Evolutionary conservation across 92 coral and sea anemone species (phyloP).

Genomic region (Palythoa caribaeorum): DNA sequence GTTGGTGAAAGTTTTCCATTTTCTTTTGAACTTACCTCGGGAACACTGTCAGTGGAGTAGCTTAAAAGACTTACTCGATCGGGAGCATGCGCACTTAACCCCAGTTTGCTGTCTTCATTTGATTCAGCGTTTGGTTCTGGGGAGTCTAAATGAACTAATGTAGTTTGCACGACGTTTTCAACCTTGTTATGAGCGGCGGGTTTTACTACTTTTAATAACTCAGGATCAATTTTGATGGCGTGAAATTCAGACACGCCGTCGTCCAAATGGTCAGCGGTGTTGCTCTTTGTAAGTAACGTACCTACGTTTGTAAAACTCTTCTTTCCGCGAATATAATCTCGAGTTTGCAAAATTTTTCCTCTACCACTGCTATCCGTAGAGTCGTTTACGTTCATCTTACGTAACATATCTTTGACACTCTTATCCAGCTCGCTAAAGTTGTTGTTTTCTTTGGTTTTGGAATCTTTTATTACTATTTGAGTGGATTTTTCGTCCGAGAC

Average conservation of each 20-base stretch:
- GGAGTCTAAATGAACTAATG: constrained; percentile 30
- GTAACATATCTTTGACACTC: constrained; percentile 52
- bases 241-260: constrained; percentile 72
- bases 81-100: constrained; percentile 21
- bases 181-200: constrained; percentile 22
- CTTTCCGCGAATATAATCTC: constrained; percentile 16
- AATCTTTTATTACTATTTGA: constrained; percentile 45
- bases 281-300: constrained; percentile 11
- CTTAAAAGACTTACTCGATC: constrained; percentile 21
- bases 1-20: constrained; percentile 23
- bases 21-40: constrained; percentile 29
- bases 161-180: constrained; percentile 31
- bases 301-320: neutral
- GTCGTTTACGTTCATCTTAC: constrained; percentile 34
- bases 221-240: constrained; percentile 48
- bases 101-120: neutral
- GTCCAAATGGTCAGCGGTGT: constrained; percentile 39
- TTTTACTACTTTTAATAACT: neutral
- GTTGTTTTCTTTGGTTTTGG: constrained; percentile 36
- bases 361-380: constrained; percentile 10
- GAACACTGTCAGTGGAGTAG: neutral
- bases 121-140: constrained; percentile 19
- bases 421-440: constrained; percentile 48
- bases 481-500: constrained; percentile 68
- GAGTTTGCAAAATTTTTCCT: constrained; percentile 38